A percentile compares a stretch with the other conserved stretches of the same genome.
These are phyloP conservation scores for Micromesistius poutassou DNA, from an alignment of 2,797 vertebrate species.

Conservation along the genomic window DNA sequence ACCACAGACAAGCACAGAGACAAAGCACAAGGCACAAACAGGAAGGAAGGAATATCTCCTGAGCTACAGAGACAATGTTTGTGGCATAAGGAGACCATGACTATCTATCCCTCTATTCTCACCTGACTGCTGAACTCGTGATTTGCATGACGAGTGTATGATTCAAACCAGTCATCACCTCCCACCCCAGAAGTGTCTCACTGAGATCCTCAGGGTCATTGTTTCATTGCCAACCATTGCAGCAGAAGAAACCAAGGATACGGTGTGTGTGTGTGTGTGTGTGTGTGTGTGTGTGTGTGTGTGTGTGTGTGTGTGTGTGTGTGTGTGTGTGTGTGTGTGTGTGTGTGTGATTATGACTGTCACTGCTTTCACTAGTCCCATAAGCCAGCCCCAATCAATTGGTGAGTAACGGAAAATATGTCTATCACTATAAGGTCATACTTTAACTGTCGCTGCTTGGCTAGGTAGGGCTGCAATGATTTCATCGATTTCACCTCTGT, in stretches of 20 bases:
- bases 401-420: conserved; percentile 54
- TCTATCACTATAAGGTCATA: conserved; percentile 35
- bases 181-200: conserved; percentile 42
- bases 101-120: conserved; percentile 32
- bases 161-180: conserved; percentile 38
- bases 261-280: neutral
- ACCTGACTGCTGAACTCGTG: conserved; percentile 31
- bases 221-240: conserved; percentile 36
- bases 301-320: no score
- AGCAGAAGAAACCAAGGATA: conserved; percentile 33
- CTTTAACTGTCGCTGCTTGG: neutral
- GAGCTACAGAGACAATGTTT: conserved; percentile 45
- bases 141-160: conserved; percentile 8
- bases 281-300: no score
- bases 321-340: no score
- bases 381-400: conserved; percentile 71
- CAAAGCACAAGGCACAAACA: conserved; percentile 9
- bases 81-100: conserved; percentile 71
- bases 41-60: conserved; percentile 26
- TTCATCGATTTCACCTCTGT: neutral
- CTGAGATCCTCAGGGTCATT: conserved; percentile 35
- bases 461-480: neutral
- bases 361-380: conserved; percentile 40
- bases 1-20: neutral
- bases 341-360: conserved; percentile 37